phyloP scores from a whole-genome alignment of 1,140 invertebrate genomes.

The Oryctes rhinoceros region DNA sequence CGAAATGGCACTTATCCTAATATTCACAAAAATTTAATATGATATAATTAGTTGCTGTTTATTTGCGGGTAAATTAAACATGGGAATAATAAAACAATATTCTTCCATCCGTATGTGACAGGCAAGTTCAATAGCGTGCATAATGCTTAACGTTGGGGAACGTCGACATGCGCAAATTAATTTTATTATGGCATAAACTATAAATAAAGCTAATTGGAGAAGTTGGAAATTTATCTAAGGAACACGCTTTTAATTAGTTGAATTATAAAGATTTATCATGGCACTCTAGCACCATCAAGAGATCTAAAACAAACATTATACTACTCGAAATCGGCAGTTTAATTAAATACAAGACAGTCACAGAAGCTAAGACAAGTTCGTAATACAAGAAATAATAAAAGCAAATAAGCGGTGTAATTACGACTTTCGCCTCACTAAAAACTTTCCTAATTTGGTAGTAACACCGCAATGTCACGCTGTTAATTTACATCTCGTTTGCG shows the following conservation, averaged over 20 bases:
- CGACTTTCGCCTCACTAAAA: constrained; percentile 34
- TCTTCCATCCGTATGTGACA: background rate
- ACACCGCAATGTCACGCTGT: constrained; percentile 18
- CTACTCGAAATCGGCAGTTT: constrained; percentile 15
- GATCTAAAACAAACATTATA: constrained; percentile 32
- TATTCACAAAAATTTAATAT: too few species aligned
- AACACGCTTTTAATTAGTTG: constrained; percentile 33
- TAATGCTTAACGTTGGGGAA: background rate
- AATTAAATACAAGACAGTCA: background rate
- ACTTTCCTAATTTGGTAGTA: constrained; percentile 29
- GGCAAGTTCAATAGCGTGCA: background rate
- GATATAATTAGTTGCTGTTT: background rate
- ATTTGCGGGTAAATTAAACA: background rate
- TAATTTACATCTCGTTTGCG: constrained; percentile 25
- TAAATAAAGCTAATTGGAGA: constrained; percentile 31
- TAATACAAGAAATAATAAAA: constrained; percentile 34
- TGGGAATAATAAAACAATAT: background rate
- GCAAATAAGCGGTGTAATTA: constrained; percentile 24
- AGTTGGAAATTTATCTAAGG: constrained; percentile 33
- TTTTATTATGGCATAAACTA: constrained; percentile 23
- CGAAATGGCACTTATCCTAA: too few species aligned
- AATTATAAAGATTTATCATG: constrained; percentile 28
- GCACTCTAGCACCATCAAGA: background rate
- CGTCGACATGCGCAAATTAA: constrained; percentile 27
- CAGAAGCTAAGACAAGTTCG: background rate